Percentiles rank a stretch among this genome's conserved stretches.
Evolutionary conservation across 2,113 vertebrate species (phyloP).

Genomic region (Merops nubicus): DNA sequence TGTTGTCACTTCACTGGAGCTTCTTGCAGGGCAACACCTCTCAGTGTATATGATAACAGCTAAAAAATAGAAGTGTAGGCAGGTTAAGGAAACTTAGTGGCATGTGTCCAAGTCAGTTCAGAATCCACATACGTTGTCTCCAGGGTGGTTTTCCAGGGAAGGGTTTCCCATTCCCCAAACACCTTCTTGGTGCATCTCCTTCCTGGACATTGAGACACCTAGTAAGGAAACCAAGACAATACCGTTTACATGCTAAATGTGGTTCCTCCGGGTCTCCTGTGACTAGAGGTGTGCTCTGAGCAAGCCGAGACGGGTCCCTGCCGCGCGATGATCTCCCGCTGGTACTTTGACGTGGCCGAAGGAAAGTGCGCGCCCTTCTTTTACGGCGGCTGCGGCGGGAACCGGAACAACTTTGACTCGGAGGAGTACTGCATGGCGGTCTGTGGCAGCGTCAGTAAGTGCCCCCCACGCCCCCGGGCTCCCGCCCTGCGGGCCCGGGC

Average conservation of each 20-base stretch:
- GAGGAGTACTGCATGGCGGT: constrained; percentile 98
- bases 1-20: neutral
- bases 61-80: neutral
- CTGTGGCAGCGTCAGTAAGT: constrained; percentile 98
- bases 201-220: neutral
- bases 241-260: constrained; percentile 72
- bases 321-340: constrained; percentile 95
- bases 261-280: constrained; percentile 82
- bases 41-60: neutral
- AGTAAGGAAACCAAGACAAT: neutral
- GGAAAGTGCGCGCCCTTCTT: constrained; percentile 93
- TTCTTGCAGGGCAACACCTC: neutral
- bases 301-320: constrained; percentile 95
- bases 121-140: neutral
- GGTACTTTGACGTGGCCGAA: constrained; percentile 94
- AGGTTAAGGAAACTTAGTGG: neutral
- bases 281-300: constrained; percentile 97
- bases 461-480: constrained; percentile 42
- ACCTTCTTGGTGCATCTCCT: neutral
- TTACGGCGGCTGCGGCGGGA: constrained; percentile 98
- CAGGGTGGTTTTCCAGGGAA: neutral
- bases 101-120: neutral
- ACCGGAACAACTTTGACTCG: constrained; percentile 99
- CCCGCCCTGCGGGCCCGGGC: constrained; percentile 48
- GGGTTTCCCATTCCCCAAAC: neutral